These are phyloP conservation scores for Malthinus flaveolus DNA, from an alignment of 2,888 invertebrate species.

Conservation along the genomic window DNA sequence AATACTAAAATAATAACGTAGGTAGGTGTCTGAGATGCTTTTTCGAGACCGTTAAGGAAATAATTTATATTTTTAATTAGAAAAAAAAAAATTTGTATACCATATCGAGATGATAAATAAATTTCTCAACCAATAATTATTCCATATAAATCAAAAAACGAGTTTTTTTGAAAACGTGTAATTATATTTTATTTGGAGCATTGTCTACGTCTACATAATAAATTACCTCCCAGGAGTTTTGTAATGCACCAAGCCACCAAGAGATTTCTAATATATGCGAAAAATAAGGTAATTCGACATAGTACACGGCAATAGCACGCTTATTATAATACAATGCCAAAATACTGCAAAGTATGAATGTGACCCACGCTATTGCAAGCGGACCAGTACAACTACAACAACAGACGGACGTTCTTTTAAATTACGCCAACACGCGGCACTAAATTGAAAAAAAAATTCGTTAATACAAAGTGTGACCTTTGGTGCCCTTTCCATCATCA, in stretches of 20 bases:
- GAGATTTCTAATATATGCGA: conserved; percentile 14
- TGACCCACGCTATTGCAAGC: conserved; percentile 24
- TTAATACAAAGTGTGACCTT: too few relatives aligned
- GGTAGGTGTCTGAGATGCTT: conserved; percentile 2
- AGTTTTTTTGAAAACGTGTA: conserved; percentile 6
- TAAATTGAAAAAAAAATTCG: too few relatives aligned
- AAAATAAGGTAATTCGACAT: conserved; percentile 16
- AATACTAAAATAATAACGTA: not conserved
- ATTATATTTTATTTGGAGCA: conserved; percentile 10
- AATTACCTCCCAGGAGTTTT: conserved; percentile 2
- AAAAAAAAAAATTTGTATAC: not conserved
- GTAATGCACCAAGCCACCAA: conserved; percentile 2
- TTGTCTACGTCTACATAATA: conserved; percentile 3
- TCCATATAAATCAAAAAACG: conserved; percentile 5
- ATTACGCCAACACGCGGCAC: too few relatives aligned
- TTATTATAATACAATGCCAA: conserved; percentile 34
- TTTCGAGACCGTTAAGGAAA: not conserved
- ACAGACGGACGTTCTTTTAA: too few relatives aligned
- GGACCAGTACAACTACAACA: too few relatives aligned
- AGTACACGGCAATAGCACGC: conserved; percentile 23
- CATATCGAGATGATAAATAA: not conserved
- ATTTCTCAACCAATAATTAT: conserved; percentile 3
- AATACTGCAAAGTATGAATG: conserved; percentile 28
- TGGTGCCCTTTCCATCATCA: too few relatives aligned
- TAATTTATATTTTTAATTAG: conserved; percentile 5